phyloP scores from a whole-genome alignment of 2,797 vertebrate species.

The Silurus aristotelis region DNA sequence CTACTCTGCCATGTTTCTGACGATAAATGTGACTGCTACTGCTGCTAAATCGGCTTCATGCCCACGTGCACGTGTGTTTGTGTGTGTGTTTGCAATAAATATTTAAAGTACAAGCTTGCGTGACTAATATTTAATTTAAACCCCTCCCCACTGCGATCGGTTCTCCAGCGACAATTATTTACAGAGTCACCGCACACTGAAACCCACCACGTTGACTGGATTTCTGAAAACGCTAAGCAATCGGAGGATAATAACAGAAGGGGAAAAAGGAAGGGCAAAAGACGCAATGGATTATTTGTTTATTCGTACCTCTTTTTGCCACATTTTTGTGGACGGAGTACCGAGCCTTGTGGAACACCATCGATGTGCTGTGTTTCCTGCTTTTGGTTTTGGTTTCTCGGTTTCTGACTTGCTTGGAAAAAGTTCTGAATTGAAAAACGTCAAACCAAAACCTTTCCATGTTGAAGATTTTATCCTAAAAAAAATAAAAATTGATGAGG shows the following conservation, averaged over 20 bases:
- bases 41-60: constrained; percentile 14
- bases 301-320: not conserved
- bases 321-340: not conserved
- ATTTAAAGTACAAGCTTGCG: constrained; percentile 17
- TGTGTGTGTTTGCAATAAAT: not conserved
- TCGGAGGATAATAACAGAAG: constrained; percentile 33
- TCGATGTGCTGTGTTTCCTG: not conserved
- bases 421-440: not conserved
- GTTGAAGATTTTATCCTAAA: not conserved
- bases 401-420: not conserved
- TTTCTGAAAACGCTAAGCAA: not conserved
- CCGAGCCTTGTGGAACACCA: not conserved
- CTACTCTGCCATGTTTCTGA: constrained; percentile 27
- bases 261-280: not conserved
- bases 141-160: not conserved
- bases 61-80: not conserved
- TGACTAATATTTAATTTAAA: constrained; percentile 30
- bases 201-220: not conserved
- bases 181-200: not conserved
- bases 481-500: not conserved
- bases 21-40: constrained; percentile 12
- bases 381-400: not conserved
- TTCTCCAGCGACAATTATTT: constrained; percentile 19
- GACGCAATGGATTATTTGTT: not conserved
- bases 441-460: too few species aligned